Percentiles rank a stretch among this genome's conserved stretches.
Evolutionary conservation across 2,113 vertebrate species (phyloP).

Genomic region (Andinoacara biseriatus): DNA sequence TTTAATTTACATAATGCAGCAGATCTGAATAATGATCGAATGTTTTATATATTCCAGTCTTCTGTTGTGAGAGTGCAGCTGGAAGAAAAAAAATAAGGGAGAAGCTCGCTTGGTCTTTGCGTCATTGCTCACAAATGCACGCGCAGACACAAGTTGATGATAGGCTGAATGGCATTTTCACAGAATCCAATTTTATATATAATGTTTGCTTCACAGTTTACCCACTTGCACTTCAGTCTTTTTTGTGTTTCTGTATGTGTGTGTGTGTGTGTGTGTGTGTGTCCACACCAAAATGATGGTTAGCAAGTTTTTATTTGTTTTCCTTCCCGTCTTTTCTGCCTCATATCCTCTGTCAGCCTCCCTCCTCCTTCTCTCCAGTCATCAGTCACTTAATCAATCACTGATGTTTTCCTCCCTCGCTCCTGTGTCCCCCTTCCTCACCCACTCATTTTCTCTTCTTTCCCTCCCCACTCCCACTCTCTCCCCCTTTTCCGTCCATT

Average conservation of each 20-base stretch:
- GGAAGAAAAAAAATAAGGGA: slow-evolving; percentile 5
- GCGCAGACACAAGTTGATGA: slow-evolving; percentile 27
- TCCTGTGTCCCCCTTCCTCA: slow-evolving; percentile 11
- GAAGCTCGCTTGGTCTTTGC: not conserved
- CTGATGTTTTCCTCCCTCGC: slow-evolving; percentile 27
- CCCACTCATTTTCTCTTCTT: not conserved
- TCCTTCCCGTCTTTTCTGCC: slow-evolving; percentile 13
- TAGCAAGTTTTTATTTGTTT: slow-evolving; percentile 42
- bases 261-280: not conserved
- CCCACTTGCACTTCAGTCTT: not conserved
- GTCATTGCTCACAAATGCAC: not conserved
- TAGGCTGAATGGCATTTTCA: slow-evolving; percentile 22
- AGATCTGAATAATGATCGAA: slow-evolving; percentile 40
- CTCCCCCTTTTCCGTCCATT: not conserved
- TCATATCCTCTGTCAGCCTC: slow-evolving; percentile 12
- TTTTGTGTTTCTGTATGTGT: not conserved
- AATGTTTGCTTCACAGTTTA: slow-evolving; percentile 26
- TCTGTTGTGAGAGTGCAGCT: slow-evolving; percentile 18
- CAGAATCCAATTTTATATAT: slow-evolving; percentile 42
- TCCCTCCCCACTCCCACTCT: not conserved
- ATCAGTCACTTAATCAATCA: slow-evolving; percentile 39
- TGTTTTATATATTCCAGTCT: slow-evolving; percentile 18
- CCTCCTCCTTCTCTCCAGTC: not conserved
- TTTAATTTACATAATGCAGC: slow-evolving; percentile 49
- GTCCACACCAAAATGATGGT: slow-evolving; percentile 25